Base-by-base conservation (phyloP, 2,888 invertebrate species). In the Neelides folsomi region DNA sequence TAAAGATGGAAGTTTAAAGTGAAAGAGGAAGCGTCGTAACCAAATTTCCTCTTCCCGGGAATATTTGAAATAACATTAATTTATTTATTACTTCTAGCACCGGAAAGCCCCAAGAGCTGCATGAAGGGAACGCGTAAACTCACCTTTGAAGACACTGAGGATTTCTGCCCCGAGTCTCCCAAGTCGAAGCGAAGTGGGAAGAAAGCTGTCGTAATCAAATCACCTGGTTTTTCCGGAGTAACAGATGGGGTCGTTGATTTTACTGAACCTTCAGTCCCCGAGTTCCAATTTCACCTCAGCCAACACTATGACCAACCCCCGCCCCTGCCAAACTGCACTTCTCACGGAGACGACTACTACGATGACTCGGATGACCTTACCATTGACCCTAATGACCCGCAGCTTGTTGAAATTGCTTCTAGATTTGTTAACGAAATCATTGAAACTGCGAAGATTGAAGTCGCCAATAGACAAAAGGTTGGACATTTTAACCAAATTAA, bases 351-450 rank as follows among this genome's bases (percentile, higher is more conserved):
- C 12, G 49, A 49, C 36, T 39, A 44, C 46, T 43, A 55, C 9
- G 45, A 55, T 1, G 40, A 50, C 8, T 20, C 48, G 9, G 15
- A 37, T 1, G 16, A 15, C 9, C 20, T 39, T 20, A 41, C 39
- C 9, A 35, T 36, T 12, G 15, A 38, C n/a, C 27, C 37, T 35
- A 45, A 42, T 12, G 73, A 74, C 55, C 71, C 72, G 20, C 70
- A 73, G 54, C 68, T 73, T 8, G 71, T 73, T 69, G 70, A 68
- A 59, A 72, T 72, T 60, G 73, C 73, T 1, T 70, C 68, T 34
- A 71, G 70, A 59, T 74, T 74, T 63, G 72, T 74, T 3, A 68
- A 69, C 54, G 73, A 74, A 52, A 71, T 74, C 51, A 71, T 74
- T 57, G 72, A 72, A 57, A 69, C 68, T 27, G 74, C 74, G 9